Evolutionary conservation across 2,797 vertebrate genomes (phyloP).

Genomic region (Cynopterus sphinx): DNA sequence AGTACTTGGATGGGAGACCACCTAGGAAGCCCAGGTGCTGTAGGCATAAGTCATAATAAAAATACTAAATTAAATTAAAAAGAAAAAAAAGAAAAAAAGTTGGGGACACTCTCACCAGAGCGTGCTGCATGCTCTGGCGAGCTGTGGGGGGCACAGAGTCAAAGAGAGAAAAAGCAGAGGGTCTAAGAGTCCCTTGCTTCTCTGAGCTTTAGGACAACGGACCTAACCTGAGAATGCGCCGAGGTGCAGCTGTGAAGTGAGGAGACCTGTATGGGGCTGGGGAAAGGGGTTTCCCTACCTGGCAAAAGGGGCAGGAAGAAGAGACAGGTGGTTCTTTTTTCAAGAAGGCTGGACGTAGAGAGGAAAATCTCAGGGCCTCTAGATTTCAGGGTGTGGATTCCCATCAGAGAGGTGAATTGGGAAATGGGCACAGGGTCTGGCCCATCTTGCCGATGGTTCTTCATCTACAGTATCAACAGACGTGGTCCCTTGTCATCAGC

Average conservation of each 20-base stretch:
- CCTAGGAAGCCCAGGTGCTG: too few relatives aligned
- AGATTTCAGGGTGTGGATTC: accelerated
- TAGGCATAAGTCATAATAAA: too few relatives aligned
- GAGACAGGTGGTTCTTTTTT: neutral
- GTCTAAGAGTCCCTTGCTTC: neutral
- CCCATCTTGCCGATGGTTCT: neutral
- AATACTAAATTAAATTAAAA: too few relatives aligned
- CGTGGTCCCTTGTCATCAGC: neutral
- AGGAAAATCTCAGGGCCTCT: neutral
- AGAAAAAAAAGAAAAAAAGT: neutral
- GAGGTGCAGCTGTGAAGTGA: neutral
- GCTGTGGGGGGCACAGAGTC: accelerated
- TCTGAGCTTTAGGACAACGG: neutral
- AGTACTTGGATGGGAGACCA: too few relatives aligned
- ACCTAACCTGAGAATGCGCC: neutral
- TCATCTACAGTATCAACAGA: neutral
- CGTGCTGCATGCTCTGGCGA: neutral
- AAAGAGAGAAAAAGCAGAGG: neutral
- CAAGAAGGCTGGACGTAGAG: neutral
- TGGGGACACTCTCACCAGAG: neutral
- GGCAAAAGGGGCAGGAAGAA: neutral
- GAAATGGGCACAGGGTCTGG: too few relatives aligned
- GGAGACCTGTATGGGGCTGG: too few relatives aligned
- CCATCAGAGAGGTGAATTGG: neutral
- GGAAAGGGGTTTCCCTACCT: neutral